Evolutionary conservation across 2,797 vertebrate genomes (phyloP), one percentile per base, ranked within the genome.

Genomic region (Hipposideros larvatus): DNA sequence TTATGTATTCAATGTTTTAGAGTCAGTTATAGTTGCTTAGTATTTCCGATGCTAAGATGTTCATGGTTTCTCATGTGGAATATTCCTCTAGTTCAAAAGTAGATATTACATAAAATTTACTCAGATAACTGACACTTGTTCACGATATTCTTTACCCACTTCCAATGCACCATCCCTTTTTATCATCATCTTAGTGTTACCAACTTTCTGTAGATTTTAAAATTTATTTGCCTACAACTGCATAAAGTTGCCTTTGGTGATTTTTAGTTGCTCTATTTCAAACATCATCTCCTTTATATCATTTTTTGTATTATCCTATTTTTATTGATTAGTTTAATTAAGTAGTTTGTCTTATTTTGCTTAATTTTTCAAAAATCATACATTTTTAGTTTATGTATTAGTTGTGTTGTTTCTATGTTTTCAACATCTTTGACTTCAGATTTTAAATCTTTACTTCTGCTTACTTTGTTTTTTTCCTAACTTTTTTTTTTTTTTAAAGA

Each of bases 21-120:
- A 79, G 18, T 65, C 11, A n/a, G 11, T 71, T 57, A 14, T 57
- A 51, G 91, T 83, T 83, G 1, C 59, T 70, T 79, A 66, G 48
- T 96, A n/a, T n/a, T 70, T 65, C 21, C 87, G 41, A 61, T 95
- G 28, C 24, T 87, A 82, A 82, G 34, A 41, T 13, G 51, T 82
- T 59, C 22, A 63, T 80, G 14, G 43, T 71, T 95, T 89, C 79
- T 92, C 55, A 43, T 71, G 19, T 65, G 10, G 71, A 87, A 66
- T 9, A 66, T 89, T 86, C 4, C 11, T 57, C 16, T 70, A 70
- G 7, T 43, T 94, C 31, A 70, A 78, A 91, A 77, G 1, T 19
- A 57, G 15, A 48, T 53, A 37, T 19, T 5, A 19, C 2, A 5
- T 63, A 57, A 71, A 61, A 61, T 73, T 51, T 74, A 24, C 21